These are phyloP conservation scores for Melanostoma mellinum DNA, from an alignment of 2,888 invertebrate genomes.

Conservation along the genomic window DNA sequence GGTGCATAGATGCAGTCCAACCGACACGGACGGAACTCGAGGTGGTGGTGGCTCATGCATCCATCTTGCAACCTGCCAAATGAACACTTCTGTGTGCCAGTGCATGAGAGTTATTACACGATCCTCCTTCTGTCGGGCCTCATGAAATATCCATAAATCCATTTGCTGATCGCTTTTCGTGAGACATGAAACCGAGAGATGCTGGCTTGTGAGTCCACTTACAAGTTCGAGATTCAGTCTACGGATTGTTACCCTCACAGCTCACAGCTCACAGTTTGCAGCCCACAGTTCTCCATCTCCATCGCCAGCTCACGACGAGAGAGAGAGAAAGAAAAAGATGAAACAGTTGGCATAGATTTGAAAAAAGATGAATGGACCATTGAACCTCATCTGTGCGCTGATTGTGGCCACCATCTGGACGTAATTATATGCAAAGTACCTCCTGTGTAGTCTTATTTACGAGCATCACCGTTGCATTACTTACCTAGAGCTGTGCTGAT, in stretches of 20 bases:
- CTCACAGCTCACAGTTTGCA: conserved; percentile 28
- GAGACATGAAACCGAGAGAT: conserved; percentile 59
- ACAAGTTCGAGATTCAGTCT: conserved; percentile 21
- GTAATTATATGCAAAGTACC: conserved; percentile 72
- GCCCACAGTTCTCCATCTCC: neutral
- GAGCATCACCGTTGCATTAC: conserved; percentile 64
- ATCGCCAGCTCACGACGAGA: neutral
- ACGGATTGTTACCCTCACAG: conserved; percentile 42
- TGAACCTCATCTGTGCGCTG: conserved; percentile 61
- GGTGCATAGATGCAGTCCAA: neutral
- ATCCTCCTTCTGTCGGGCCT: conserved; percentile 60
- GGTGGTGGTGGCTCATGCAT: conserved; percentile 53
- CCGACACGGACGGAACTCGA: neutral
- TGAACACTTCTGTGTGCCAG: conserved; percentile 72
- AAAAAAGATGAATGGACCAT: conserved; percentile 69
- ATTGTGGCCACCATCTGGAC: conserved; percentile 72
- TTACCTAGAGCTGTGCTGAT: conserved; percentile 37
- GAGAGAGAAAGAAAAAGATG: conserved; percentile 5
- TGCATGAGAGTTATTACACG: conserved; percentile 70
- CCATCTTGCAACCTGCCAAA: conserved; percentile 72
- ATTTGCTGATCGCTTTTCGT: conserved; percentile 68
- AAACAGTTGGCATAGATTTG: conserved; percentile 15
- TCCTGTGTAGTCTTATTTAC: conserved; percentile 62
- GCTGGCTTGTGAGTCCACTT: conserved; percentile 43
- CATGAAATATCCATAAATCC: conserved; percentile 71